Evolutionary conservation across 2,888 invertebrate species (phyloP).

Genomic region (Harpalus rubripes): DNA sequence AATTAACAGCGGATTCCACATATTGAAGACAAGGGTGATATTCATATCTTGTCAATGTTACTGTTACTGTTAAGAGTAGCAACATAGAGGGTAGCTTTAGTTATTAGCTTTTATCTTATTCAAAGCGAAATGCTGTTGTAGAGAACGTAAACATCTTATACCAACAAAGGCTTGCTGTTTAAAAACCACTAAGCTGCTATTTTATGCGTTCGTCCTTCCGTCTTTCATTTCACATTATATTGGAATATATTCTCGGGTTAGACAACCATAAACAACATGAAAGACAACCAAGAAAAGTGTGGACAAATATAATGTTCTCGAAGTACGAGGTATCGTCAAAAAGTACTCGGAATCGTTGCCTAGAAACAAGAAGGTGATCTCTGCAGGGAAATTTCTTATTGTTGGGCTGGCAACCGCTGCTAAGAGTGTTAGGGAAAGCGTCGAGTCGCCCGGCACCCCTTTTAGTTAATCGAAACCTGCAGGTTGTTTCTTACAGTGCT

Average conservation of each 20-base stretch:
- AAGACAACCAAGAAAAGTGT: too few species aligned
- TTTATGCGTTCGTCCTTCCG: neutral
- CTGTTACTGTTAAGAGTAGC: neutral
- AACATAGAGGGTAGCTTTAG: slow-evolving; percentile 27
- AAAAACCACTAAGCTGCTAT: slow-evolving; percentile 31
- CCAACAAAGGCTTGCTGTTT: slow-evolving; percentile 17
- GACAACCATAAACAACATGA: neutral
- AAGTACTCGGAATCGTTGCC: too few species aligned
- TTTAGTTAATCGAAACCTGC: too few species aligned
- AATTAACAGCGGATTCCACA: slow-evolving; percentile 27
- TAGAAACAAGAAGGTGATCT: too few species aligned
- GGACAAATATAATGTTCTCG: too few species aligned
- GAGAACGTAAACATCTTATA: slow-evolving; percentile 39
- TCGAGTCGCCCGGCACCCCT: too few species aligned
- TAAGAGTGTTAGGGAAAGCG: too few species aligned
- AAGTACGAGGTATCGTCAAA: too few species aligned
- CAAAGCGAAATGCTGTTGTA: slow-evolving; percentile 30
- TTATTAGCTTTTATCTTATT: slow-evolving; percentile 49
- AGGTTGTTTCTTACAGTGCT: too few species aligned
- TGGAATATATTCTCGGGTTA: neutral
- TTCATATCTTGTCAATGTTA: slow-evolving; percentile 31
- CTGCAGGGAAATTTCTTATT: too few species aligned
- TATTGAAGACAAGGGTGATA: slow-evolving; percentile 2
- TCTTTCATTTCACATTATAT: neutral
- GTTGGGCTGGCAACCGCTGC: too few species aligned